These are phyloP conservation scores for Hirudinaria manillensis DNA, from an alignment of 2,888 invertebrate genomes.

Conservation along the genomic window DNA sequence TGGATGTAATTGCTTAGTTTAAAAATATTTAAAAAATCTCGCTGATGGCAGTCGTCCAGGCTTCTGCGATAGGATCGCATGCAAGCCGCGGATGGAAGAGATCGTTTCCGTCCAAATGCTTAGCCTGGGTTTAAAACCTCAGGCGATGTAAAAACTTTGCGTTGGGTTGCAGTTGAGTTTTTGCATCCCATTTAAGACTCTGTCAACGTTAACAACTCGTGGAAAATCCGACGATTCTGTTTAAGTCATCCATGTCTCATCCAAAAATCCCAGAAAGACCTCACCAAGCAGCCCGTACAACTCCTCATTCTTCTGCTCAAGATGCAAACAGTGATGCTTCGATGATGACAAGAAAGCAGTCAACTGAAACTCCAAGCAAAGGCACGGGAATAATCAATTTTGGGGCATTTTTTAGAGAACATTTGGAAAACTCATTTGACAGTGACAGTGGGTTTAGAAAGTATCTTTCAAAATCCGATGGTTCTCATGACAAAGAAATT, in stretches of 20 bases:
- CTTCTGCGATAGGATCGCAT: no score
- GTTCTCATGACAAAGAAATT: conserved; percentile 21
- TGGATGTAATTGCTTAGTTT: no score
- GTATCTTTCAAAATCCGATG: not conserved
- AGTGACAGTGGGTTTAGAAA: conserved; percentile 12
- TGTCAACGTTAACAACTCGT: no score
- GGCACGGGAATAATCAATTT: conserved; percentile 13
- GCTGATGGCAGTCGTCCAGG: no score
- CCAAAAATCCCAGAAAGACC: conserved; percentile 23
- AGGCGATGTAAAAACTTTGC: no score
- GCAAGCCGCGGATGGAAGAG: no score
- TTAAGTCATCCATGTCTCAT: conserved; percentile 17
- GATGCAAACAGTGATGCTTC: not conserved
- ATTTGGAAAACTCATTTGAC: conserved; percentile 6
- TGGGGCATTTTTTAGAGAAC: conserved; percentile 15
- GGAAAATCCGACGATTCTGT: not conserved
- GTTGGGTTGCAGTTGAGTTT: no score
- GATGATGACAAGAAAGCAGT: not conserved
- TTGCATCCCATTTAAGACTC: no score
- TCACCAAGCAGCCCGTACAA: not conserved
- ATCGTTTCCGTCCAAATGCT: no score
- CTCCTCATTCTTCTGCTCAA: not conserved
- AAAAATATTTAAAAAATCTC: no score
- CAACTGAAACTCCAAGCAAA: not conserved
- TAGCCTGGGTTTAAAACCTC: no score